Percentiles rank a stretch among this genome's conserved stretches.
Conservation (phyloP, 2,797 vertebrate genomes). For the Mycteria americana region DNA sequence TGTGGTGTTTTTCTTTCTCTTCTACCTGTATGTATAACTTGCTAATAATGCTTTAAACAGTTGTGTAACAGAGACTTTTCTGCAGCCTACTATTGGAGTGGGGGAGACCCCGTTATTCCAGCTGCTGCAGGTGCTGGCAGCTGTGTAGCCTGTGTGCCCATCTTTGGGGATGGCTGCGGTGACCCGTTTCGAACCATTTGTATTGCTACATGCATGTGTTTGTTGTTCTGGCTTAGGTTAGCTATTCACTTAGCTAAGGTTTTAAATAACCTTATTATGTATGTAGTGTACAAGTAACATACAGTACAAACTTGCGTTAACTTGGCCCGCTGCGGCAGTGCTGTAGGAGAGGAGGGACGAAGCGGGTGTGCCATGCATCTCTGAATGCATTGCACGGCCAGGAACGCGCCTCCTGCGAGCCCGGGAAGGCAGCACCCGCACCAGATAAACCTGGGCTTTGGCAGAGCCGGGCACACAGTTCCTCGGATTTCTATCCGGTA, state of each 20-base stretch:
- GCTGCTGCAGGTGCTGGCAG: background rate
- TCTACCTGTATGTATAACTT: background rate
- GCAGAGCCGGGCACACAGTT: background rate
- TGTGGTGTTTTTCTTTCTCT: background rate
- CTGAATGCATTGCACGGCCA: background rate
- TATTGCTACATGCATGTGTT: background rate
- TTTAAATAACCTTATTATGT: background rate
- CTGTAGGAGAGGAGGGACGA: background rate
- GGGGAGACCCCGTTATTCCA: background rate
- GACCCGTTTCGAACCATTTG: background rate
- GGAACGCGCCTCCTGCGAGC: background rate
- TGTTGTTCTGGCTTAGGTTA: background rate
- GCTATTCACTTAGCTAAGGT: background rate
- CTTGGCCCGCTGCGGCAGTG: background rate
- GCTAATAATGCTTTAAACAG: background rate
- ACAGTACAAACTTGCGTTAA: background rate
- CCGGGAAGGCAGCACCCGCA: fast-evolving
- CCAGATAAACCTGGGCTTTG: background rate
- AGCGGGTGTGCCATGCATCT: fast-evolving
- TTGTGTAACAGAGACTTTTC: background rate
- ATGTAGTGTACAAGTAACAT: background rate
- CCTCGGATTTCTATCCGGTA: background rate
- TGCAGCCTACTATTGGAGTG: fast-evolving
- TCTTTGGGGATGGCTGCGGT: background rate
- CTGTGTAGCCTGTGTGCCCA: background rate